phyloP scores from a whole-genome alignment of 2,888 invertebrate species.

The Miltochrista miniata region DNA sequence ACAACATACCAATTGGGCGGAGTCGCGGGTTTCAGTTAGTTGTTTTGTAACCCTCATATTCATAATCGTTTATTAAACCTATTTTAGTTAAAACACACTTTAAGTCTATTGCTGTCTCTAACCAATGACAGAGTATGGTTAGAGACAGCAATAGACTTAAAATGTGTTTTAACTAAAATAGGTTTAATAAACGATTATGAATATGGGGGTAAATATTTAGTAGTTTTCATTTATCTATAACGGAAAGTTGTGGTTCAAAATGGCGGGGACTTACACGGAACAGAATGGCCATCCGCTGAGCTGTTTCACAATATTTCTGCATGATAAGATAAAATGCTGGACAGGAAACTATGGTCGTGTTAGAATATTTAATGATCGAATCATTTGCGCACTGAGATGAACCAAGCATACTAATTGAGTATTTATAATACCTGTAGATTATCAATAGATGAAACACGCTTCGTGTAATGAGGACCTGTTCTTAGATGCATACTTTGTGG shows the following conservation, averaged over 20 bases:
- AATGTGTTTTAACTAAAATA: too few relatives aligned
- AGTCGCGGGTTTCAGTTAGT: too few relatives aligned
- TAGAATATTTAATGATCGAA: slow-evolving; percentile 1
- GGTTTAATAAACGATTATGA: too few relatives aligned
- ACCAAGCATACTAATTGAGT: slow-evolving; percentile 6
- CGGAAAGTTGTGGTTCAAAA: too few relatives aligned
- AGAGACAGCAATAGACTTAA: too few relatives aligned
- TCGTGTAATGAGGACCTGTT: slow-evolving; percentile 7
- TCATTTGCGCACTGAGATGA: slow-evolving; percentile 5
- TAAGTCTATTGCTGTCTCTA: too few relatives aligned
- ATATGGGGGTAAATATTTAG: background rate
- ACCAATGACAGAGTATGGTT: too few relatives aligned
- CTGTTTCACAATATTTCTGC: background rate
- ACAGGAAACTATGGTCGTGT: background rate
- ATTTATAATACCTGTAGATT: slow-evolving; percentile 6
- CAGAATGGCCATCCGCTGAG: background rate
- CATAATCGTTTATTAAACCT: too few relatives aligned
- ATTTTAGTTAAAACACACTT: too few relatives aligned
- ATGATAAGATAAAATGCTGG: slow-evolving; percentile 1
- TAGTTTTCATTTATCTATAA: background rate
- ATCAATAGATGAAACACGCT: slow-evolving; percentile 8
- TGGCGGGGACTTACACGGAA: background rate
- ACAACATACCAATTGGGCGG: too few relatives aligned
- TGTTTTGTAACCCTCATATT: too few relatives aligned
- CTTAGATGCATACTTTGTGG: background rate